Evolutionary conservation across 2,113 vertebrate species (phyloP).

Genomic region (Paradoxurus hermaphroditus): DNA sequence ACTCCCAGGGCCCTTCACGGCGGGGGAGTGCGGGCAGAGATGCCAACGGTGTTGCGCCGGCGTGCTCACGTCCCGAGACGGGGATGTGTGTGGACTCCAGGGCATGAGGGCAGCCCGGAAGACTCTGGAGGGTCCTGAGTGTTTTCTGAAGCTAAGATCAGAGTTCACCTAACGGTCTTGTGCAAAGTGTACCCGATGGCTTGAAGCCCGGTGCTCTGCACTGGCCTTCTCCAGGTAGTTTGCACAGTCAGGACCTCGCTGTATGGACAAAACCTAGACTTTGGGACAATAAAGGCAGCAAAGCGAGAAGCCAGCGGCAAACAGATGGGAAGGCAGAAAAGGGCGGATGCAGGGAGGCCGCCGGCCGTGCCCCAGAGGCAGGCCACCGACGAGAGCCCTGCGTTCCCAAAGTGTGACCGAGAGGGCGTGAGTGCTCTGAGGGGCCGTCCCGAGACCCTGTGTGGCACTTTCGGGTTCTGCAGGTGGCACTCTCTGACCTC

Average conservation of each 20-base stretch:
- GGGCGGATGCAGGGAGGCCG: background rate
- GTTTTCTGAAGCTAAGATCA: background rate
- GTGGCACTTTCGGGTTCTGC: background rate
- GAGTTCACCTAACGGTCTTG: background rate
- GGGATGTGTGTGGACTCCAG: fast-evolving
- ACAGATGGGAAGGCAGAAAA: background rate
- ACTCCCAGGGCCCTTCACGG: too few species aligned
- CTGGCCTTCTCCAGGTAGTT: background rate
- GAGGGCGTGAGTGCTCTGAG: background rate
- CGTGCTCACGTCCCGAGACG: background rate
- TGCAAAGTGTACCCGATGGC: background rate
- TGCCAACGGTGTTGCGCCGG: fast-evolving
- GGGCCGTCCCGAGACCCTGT: fast-evolving
- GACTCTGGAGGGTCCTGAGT: too few species aligned
- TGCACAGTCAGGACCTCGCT: background rate
- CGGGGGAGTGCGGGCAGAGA: fast-evolving
- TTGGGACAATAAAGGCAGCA: background rate
- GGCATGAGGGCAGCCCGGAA: background rate
- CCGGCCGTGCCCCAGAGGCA: background rate
- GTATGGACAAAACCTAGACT: background rate
- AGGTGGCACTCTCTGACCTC: fast-evolving
- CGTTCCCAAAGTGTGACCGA: background rate
- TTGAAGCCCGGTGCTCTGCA: background rate
- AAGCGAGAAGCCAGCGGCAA: background rate
- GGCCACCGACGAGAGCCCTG: background rate